Conservation (phyloP, 2,113 vertebrate species). For the Xenopus laevis region DNA sequence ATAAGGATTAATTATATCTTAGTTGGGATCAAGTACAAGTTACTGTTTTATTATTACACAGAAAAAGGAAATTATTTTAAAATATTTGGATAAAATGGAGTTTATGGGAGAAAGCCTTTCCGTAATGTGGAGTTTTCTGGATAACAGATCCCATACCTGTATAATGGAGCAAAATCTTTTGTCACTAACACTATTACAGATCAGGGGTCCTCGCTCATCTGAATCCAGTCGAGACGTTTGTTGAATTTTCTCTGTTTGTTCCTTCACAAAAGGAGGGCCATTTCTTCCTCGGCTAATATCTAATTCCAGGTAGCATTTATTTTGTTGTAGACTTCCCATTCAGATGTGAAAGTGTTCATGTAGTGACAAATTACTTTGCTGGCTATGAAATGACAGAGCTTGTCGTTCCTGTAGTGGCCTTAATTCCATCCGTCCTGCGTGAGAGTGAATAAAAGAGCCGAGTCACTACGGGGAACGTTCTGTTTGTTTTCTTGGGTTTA, state of each 20-base stretch:
- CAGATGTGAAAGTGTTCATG: slow-evolving; percentile 35
- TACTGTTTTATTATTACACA: no score
- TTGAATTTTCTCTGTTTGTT: neutral
- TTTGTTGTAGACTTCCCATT: slow-evolving; percentile 13
- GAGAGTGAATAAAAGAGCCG: slow-evolving; percentile 6
- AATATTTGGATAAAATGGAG: no score
- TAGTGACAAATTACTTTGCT: slow-evolving; percentile 38
- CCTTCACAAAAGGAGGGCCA: slow-evolving; percentile 2
- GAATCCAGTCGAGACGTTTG: no score
- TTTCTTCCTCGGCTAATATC: neutral
- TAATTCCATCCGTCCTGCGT: slow-evolving; percentile 24
- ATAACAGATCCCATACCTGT: no score
- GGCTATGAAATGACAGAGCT: slow-evolving; percentile 8
- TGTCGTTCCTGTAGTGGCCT: slow-evolving; percentile 18
- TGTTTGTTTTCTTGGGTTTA: slow-evolving; percentile 1
- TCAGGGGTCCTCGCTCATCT: no score
- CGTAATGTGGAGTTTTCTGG: no score
- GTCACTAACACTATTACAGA: no score
- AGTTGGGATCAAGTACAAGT: no score
- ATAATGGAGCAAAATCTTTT: no score
- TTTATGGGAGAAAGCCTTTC: no score
- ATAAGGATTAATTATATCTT: no score
- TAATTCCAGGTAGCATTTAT: slow-evolving; percentile 13
- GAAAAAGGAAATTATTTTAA: no score
- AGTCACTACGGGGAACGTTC: neutral